phyloP scores from a whole-genome alignment of 2,797 vertebrate species.

The Fistularia tabacaria region DNA sequence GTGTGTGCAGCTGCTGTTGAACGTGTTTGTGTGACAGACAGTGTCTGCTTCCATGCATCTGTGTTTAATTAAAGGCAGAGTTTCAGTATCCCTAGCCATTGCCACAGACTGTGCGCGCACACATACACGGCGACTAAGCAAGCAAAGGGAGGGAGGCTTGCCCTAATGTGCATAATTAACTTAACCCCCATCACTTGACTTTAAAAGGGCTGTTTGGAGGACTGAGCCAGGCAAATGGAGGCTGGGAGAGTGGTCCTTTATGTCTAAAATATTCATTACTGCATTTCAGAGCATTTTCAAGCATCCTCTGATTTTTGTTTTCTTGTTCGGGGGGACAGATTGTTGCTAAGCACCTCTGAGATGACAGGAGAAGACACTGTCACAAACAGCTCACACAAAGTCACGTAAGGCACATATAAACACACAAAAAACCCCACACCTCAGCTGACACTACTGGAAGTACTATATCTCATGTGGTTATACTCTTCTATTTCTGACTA shows the following conservation, averaged over 20 bases:
- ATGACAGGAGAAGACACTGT: slow-evolving; percentile 43
- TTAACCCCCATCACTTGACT: slow-evolving; percentile 90
- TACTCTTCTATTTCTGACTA: slow-evolving; percentile 33
- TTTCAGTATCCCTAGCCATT: slow-evolving; percentile 80
- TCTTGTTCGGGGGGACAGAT: slow-evolving; percentile 55
- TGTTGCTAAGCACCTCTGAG: slow-evolving; percentile 63
- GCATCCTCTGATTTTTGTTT: slow-evolving; percentile 68
- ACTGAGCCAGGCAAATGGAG: slow-evolving; percentile 77
- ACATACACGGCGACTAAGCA: slow-evolving; percentile 35
- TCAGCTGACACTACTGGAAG: slow-evolving; percentile 23
- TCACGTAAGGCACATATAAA: slow-evolving; percentile 10
- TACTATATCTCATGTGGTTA: slow-evolving; percentile 34
- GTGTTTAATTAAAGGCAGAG: slow-evolving; percentile 92
- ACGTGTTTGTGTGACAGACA: slow-evolving; percentile 78
- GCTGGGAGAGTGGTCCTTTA: slow-evolving; percentile 73
- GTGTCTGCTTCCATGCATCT: slow-evolving; percentile 80
- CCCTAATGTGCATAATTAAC: slow-evolving; percentile 87
- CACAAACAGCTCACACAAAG: slow-evolving; percentile 28
- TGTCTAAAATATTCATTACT: slow-evolving; percentile 72
- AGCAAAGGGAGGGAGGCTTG: slow-evolving; percentile 52
- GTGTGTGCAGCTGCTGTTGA: slow-evolving; percentile 59
- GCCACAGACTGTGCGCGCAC: slow-evolving; percentile 47
- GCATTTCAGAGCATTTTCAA: slow-evolving; percentile 62
- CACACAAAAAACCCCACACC: slow-evolving; percentile 12
- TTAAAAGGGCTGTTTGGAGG: slow-evolving; percentile 79